Evolutionary conservation across 2,888 invertebrate species (phyloP).

Genomic region (Listrodromus nycthemerus): DNA sequence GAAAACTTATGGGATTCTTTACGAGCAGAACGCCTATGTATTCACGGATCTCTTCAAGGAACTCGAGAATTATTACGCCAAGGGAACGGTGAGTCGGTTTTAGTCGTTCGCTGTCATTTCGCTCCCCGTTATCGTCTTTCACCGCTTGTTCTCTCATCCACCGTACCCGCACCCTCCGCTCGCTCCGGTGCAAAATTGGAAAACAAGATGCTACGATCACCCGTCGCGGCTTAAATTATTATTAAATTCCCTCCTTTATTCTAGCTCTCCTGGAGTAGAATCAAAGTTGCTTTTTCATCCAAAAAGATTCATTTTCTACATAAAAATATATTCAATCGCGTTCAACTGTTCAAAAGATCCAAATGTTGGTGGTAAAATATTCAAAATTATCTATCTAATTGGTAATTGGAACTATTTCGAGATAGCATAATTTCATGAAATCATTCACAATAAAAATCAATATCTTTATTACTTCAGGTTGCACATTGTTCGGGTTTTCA

Average conservation of each 20-base stretch:
- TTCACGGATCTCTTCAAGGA: slow-evolving; percentile 96
- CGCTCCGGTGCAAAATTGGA: slow-evolving; percentile 42
- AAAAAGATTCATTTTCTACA: background rate
- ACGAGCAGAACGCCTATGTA: slow-evolving; percentile 96
- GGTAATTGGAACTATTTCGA: too few relatives aligned
- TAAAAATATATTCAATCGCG: background rate
- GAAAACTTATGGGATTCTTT: slow-evolving; percentile 96
- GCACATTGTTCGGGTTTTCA: too few relatives aligned
- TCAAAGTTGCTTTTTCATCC: slow-evolving; percentile 27
- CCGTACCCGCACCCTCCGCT: background rate
- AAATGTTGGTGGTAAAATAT: too few relatives aligned
- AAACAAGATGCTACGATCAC: slow-evolving; percentile 55
- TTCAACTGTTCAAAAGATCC: background rate
- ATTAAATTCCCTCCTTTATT: slow-evolving; percentile 54
- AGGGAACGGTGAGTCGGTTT: slow-evolving; percentile 86
- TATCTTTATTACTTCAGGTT: too few relatives aligned
- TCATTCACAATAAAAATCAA: too few relatives aligned
- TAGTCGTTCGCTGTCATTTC: slow-evolving; percentile 73
- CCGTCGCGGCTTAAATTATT: slow-evolving; percentile 46
- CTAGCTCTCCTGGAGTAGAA: slow-evolving; percentile 33
- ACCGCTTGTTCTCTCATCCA: slow-evolving; percentile 21
- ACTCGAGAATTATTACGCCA: slow-evolving; percentile 94
- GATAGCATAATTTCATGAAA: too few relatives aligned
- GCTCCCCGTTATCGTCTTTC: slow-evolving; percentile 19
- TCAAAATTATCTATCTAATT: too few relatives aligned